Conservation (phyloP, 2,888 invertebrate species). For the Pollenia amentaria region DNA sequence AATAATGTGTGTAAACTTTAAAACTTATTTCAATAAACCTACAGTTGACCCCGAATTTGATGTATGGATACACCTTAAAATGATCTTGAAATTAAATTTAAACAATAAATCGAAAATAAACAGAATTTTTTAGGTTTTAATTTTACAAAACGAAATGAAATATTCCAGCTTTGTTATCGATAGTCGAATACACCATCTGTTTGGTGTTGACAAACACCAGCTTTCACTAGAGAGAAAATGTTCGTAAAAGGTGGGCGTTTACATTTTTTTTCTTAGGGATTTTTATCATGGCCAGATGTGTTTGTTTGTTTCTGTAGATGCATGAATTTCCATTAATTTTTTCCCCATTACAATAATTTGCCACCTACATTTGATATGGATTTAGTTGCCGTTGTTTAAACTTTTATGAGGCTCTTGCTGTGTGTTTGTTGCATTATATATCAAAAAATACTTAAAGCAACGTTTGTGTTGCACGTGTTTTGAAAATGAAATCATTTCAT, state of each 20-base stretch:
- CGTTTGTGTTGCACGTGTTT: slow-evolving; percentile 73
- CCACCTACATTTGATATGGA: slow-evolving; percentile 56
- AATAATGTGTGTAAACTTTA: too few relatives aligned
- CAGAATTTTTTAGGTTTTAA: too few relatives aligned
- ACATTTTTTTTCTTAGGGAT: slow-evolving; percentile 15
- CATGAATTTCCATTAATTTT: slow-evolving; percentile 11
- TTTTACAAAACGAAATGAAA: too few relatives aligned
- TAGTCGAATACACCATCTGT: slow-evolving; percentile 32
- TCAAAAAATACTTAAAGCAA: slow-evolving; percentile 69
- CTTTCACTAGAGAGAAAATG: slow-evolving; percentile 39
- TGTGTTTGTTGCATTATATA: slow-evolving; percentile 55
- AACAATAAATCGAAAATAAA: too few relatives aligned
- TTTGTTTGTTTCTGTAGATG: background rate
- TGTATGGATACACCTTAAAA: too few relatives aligned
- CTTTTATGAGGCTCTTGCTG: background rate
- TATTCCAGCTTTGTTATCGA: slow-evolving; percentile 1
- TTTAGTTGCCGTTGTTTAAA: slow-evolving; percentile 12
- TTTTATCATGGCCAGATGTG: slow-evolving; percentile 43
- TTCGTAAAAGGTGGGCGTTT: slow-evolving; percentile 63
- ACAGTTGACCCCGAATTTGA: too few relatives aligned
- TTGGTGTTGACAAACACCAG: slow-evolving; percentile 20
- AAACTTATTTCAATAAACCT: too few relatives aligned
- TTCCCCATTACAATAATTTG: slow-evolving; percentile 32
- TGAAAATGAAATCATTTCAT: slow-evolving; percentile 60
- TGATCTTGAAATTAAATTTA: too few relatives aligned